A percentile compares a stretch with the other conserved stretches of the same genome.
Evolutionary conservation across 2,797 vertebrate species (phyloP).

Genomic region (Eulemur mongoz): DNA sequence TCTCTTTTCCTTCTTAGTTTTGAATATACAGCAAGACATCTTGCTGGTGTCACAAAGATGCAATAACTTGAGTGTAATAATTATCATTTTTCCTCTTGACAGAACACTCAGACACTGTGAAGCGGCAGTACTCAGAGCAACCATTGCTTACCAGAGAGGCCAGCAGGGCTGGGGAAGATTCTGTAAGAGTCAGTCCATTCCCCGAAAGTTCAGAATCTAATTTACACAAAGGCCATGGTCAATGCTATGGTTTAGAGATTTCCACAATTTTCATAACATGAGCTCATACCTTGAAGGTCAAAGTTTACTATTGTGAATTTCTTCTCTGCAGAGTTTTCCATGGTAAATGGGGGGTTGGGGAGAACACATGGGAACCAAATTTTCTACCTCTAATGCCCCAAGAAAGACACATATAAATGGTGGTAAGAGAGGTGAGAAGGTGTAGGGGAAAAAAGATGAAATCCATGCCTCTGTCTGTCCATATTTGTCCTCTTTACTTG

Average conservation of each 20-base stretch:
- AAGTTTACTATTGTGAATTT: background rate
- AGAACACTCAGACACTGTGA: background rate
- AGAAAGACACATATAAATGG: background rate
- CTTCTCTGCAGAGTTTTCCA: slow-evolving; percentile 22
- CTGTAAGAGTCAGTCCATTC: background rate
- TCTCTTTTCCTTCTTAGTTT: background rate
- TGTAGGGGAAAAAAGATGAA: background rate
- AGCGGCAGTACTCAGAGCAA: background rate
- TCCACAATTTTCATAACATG: slow-evolving; percentile 6
- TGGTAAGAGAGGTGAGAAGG: background rate
- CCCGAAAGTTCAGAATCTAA: background rate
- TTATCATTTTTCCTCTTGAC: background rate
- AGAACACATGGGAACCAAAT: background rate
- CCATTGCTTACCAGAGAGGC: background rate
- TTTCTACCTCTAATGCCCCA: background rate
- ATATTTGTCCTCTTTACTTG: background rate
- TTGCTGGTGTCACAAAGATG: slow-evolving; percentile 1
- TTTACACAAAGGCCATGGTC: background rate
- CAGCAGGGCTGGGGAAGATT: background rate
- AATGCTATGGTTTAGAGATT: background rate
- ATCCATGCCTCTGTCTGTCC: background rate
- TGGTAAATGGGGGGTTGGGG: background rate
- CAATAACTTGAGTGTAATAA: background rate
- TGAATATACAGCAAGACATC: background rate
- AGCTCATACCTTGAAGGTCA: slow-evolving; percentile 18